Base-by-base conservation (phyloP, 2,888 invertebrate genomes). In the Aricia artaxerxes region DNA sequence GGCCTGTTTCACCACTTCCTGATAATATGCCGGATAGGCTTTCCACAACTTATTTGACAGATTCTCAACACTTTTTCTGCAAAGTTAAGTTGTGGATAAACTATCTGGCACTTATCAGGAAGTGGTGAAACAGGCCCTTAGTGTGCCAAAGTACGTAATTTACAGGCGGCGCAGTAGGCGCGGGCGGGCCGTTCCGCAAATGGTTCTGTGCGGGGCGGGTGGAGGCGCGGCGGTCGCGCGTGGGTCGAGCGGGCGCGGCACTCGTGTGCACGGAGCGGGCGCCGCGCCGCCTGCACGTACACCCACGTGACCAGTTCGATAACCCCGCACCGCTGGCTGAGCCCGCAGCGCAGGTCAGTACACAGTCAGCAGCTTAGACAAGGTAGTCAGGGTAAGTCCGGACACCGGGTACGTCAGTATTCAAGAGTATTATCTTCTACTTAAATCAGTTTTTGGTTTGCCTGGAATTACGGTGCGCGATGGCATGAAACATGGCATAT, bases 301-400 rank as follows among this genome's bases (percentile, higher is more conserved):
- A 98, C 88, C 98, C 98, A n/a, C 95, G 98, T 81, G 99, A 99
- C 93, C 97, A 97, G 88, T 98, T 97, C 91, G 97, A 98, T 87
- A 99, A 99, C 88, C 89, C 92, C 77, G 91, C 92, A 83, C 88
- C 90, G 82, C 87, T 88, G 57, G 40, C 84, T 11, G 83, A 83
- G 72, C 82, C 82, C 80, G 84, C 83, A 69, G 82, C 82, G 11
- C 79, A 83, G 83, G 83, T 84, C 9, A 49, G 49, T 44, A 6
- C 40, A 44, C 40, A 44, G 40, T 44, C 40, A 44, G 40, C 40
- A 7, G 6, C 40, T 44, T 44, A 40, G 40, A 40, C 24, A 24
- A 44, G 40, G 40, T 44, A 44, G 40, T 44, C 40, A 44, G 40
- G 7, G 40, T 44, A 44, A 44, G 40, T 44, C 1, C 40, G 40